These are phyloP conservation scores for Ectemnius cavifrons DNA, from an alignment of 2,888 invertebrate genomes.

Conservation along the genomic window DNA sequence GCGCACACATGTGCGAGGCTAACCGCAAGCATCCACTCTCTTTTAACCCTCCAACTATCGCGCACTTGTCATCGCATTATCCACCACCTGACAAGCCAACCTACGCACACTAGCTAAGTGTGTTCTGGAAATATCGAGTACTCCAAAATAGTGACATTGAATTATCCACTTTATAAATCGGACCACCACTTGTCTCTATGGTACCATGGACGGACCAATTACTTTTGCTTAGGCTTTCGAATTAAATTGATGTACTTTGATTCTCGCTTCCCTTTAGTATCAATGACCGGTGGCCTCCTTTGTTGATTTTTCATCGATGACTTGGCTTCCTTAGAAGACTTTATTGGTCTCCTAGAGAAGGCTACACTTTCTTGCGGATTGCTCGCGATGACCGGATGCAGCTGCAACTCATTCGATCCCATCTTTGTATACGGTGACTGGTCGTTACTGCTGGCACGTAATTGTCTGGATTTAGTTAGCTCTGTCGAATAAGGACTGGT, in stretches of 20 bases:
- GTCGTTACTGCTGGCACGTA: background rate
- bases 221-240: background rate
- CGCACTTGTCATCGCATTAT: constrained; percentile 3
- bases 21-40: background rate
- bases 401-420: background rate
- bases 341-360: too few species aligned
- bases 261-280: background rate
- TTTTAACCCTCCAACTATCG: constrained; percentile 15
- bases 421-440: background rate
- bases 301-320: background rate
- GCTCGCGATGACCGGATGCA: background rate
- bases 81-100: background rate
- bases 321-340: too few species aligned
- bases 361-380: too few species aligned
- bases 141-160: background rate
- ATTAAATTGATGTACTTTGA: background rate
- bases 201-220: background rate
- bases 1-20: constrained; percentile 30
- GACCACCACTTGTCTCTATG: background rate
- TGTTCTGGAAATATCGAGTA: too few species aligned
- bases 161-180: background rate
- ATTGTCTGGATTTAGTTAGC: background rate
- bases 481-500: constrained; percentile 3
- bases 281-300: background rate
- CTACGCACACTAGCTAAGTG: too few species aligned